These are phyloP conservation scores for Mellilla xanthometata DNA, from an alignment of 2,888 invertebrate genomes.

Conservation along the genomic window DNA sequence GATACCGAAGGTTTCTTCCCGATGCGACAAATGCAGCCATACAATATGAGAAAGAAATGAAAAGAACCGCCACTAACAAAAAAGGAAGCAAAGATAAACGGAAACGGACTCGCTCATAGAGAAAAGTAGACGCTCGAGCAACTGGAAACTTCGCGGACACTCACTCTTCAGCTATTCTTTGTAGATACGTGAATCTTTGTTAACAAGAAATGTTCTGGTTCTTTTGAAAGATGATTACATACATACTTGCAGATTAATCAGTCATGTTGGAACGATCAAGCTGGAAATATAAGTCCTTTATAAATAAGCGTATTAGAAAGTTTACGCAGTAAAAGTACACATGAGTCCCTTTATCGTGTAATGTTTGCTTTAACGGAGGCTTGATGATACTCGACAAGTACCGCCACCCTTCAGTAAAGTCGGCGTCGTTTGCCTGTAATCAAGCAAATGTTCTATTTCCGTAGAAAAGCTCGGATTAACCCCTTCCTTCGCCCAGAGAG, in stretches of 20 bases:
- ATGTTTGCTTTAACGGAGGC: constrained; percentile 34
- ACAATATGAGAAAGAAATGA: constrained; percentile 67
- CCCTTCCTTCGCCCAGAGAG: constrained; percentile 51
- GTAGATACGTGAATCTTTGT: constrained; percentile 51
- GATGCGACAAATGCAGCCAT: constrained; percentile 62
- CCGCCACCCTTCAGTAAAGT: constrained; percentile 29
- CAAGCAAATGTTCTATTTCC: constrained; percentile 67
- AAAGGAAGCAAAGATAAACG: constrained; percentile 74
- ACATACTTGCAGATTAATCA: neutral
- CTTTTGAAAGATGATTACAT: constrained; percentile 11
- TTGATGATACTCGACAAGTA: constrained; percentile 38
- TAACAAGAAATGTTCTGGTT: constrained; percentile 37
- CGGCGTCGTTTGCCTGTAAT: constrained; percentile 27
- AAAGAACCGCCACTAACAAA: constrained; percentile 68
- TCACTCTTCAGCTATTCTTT: constrained; percentile 56
- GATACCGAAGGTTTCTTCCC: constrained; percentile 42
- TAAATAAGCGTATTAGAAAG: constrained; percentile 15
- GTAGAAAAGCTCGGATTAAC: constrained; percentile 57
- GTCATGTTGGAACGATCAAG: neutral
- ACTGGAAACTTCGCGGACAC: constrained; percentile 68
- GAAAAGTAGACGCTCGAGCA: constrained; percentile 67
- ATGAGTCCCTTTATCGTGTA: constrained; percentile 34
- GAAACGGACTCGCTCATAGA: constrained; percentile 75
- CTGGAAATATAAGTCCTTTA: constrained; percentile 8
- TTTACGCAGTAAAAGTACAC: constrained; percentile 23